Conservation (phyloP, 2,888 invertebrate species). For the Drosophila tanythrix region DNA sequence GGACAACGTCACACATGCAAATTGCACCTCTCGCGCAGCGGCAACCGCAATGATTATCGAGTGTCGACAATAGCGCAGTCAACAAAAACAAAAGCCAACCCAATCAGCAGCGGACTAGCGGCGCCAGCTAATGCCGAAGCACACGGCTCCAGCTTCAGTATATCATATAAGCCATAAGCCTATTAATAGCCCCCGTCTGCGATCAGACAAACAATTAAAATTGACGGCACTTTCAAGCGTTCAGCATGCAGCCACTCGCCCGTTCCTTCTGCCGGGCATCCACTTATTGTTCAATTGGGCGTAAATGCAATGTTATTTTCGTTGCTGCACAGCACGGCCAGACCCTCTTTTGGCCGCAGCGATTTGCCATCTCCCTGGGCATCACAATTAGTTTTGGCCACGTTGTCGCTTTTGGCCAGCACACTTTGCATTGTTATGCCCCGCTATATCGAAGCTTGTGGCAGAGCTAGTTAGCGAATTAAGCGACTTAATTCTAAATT, state of each 20-base stretch:
- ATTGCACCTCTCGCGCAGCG: constrained; percentile 53
- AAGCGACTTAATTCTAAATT: neutral
- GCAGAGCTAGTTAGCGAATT: constrained; percentile 8
- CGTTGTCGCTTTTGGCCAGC: constrained; percentile 24
- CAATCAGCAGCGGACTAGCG: constrained; percentile 14
- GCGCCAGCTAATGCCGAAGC: constrained; percentile 61
- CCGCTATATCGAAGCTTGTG: neutral
- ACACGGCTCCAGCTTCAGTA: constrained; percentile 58
- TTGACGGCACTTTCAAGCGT: constrained; percentile 75
- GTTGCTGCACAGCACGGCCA: constrained; percentile 43
- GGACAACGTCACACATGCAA: constrained; percentile 57
- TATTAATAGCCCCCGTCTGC: constrained; percentile 77
- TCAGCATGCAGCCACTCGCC: neutral
- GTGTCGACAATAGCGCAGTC: constrained; percentile 33
- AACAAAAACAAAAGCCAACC: constrained; percentile 31
- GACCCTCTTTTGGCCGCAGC: constrained; percentile 30
- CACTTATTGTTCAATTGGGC: constrained; percentile 66
- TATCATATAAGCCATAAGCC: constrained; percentile 76
- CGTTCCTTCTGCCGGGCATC: neutral
- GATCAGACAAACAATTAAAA: constrained; percentile 79
- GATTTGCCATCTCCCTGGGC: constrained; percentile 19
- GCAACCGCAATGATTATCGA: constrained; percentile 70
- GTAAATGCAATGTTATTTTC: constrained; percentile 58
- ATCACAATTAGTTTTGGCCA: constrained; percentile 42
- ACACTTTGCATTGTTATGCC: constrained; percentile 11